These are phyloP conservation scores for Atrina japonica DNA, from an alignment of 2,888 invertebrate species.

Conservation along the genomic window DNA sequence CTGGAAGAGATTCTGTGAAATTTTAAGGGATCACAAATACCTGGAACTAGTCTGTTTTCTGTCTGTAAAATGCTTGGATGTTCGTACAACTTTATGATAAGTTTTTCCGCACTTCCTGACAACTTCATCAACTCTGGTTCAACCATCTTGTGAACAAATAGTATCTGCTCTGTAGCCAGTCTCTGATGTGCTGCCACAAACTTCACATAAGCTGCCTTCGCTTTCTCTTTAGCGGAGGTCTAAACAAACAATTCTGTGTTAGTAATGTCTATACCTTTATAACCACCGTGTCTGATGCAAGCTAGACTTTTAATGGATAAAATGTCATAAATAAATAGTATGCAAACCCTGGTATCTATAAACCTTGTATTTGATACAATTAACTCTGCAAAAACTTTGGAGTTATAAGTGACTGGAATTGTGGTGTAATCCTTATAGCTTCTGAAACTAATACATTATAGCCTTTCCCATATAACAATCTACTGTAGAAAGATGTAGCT, in stretches of 20 bases:
- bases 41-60: slow-evolving; percentile 48
- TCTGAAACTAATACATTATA: too few relatives aligned
- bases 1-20: too few relatives aligned
- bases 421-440: too few relatives aligned
- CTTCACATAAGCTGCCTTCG: slow-evolving; percentile 61
- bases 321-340: too few relatives aligned
- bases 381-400: too few relatives aligned
- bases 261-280: background rate
- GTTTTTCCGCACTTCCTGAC: slow-evolving; percentile 55
- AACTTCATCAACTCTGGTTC: slow-evolving; percentile 61
- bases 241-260: slow-evolving; percentile 14
- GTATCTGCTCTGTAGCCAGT: slow-evolving; percentile 68
- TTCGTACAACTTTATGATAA: slow-evolving; percentile 71
- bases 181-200: slow-evolving; percentile 63
- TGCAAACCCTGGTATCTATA: too few relatives aligned
- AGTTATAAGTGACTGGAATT: too few relatives aligned
- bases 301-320: too few relatives aligned
- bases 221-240: slow-evolving; percentile 63
- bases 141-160: slow-evolving; percentile 63
- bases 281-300: background rate
- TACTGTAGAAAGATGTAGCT: too few relatives aligned
- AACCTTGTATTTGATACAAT: too few relatives aligned
- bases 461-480: too few relatives aligned
- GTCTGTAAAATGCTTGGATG: slow-evolving; percentile 60
- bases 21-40: too few relatives aligned